Percentiles rank a stretch among this genome's conserved stretches.
These are phyloP conservation scores for Drosophila macrospina DNA, from an alignment of 2,888 invertebrate species.

Conservation along the genomic window DNA sequence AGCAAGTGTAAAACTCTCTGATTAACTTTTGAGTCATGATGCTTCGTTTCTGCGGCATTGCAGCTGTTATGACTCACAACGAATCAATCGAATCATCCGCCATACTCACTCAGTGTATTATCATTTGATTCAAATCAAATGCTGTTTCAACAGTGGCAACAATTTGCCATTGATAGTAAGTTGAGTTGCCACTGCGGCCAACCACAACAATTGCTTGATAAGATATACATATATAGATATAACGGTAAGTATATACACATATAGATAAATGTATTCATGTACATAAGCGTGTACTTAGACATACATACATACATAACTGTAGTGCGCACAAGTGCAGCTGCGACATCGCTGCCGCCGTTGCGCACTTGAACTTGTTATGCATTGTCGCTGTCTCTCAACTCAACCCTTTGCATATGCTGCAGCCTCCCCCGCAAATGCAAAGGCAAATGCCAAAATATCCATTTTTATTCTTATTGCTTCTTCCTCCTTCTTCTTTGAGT, in stretches of 20 bases:
- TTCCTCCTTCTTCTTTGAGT: neutral
- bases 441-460: constrained; percentile 23
- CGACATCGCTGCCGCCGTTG: constrained; percentile 10
- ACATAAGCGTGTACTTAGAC: neutral
- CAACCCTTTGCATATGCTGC: constrained; percentile 18
- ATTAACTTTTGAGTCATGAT: constrained; percentile 46
- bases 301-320: constrained; percentile 6
- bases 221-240: constrained; percentile 16
- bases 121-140: constrained; percentile 8
- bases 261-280: neutral
- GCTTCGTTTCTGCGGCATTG: constrained; percentile 6
- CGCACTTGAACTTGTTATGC: constrained; percentile 61
- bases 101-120: neutral
- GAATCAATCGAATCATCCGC: constrained; percentile 29
- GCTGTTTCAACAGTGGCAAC: constrained; percentile 10
- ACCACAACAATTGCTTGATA: constrained; percentile 43
- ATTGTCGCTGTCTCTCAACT: constrained; percentile 16
- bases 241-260: neutral
- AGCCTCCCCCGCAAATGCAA: constrained; percentile 47
- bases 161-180: constrained; percentile 12
- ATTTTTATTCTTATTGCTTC: constrained; percentile 20
- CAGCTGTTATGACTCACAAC: constrained; percentile 30
- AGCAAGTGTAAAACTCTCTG: constrained; percentile 5
- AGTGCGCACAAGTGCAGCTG: constrained; percentile 22
- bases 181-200: constrained; percentile 6